Conservation (phyloP, 1,140 invertebrate species). For the Caenorhabditis brenneri region DNA sequence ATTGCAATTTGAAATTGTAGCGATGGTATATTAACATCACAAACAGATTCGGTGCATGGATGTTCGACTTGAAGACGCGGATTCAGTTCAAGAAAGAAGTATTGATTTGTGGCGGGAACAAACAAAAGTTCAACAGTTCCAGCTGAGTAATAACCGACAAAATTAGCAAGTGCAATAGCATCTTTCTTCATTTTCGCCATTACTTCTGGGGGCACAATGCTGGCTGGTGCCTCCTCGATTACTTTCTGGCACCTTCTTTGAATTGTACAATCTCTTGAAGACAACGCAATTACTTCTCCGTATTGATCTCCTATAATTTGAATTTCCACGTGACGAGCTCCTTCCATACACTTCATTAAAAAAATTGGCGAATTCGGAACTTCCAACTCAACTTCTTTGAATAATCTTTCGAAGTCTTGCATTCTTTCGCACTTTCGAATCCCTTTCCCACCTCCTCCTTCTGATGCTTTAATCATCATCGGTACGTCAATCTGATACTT, state of each 20-base stretch:
- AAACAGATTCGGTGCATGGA: slow-evolving; percentile 99
- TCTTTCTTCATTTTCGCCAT: slow-evolving; percentile 98
- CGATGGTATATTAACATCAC: slow-evolving; percentile 95
- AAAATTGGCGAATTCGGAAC: slow-evolving; percentile 95
- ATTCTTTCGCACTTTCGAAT: slow-evolving; percentile 90
- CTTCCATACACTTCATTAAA: slow-evolving; percentile 95
- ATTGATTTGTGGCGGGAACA: slow-evolving; percentile 78
- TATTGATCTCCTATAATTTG: slow-evolving; percentile 93
- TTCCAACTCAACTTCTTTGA: slow-evolving; percentile 79
- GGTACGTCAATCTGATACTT: slow-evolving; percentile 86
- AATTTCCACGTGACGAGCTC: slow-evolving; percentile 95
- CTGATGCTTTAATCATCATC: slow-evolving; percentile 99
- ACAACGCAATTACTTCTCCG: slow-evolving; percentile 96
- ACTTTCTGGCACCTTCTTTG: slow-evolving; percentile 98
- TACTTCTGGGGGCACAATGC: slow-evolving; percentile 85
- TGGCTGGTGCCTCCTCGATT: slow-evolving; percentile 96
- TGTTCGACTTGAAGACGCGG: slow-evolving; percentile 96
- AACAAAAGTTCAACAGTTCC: slow-evolving; percentile 99
- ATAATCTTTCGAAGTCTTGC: slow-evolving; percentile 88
- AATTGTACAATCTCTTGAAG: slow-evolving; percentile 97
- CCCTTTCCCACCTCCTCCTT: slow-evolving; percentile 98
- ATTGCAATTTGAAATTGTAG: slow-evolving; percentile 97
- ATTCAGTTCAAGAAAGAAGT: slow-evolving; percentile 96
- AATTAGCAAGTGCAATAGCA: slow-evolving; percentile 93
- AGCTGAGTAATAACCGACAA: slow-evolving; percentile 98